Evolutionary conservation across 2,113 vertebrate species (phyloP).

Genomic region (Elachura formosa): DNA sequence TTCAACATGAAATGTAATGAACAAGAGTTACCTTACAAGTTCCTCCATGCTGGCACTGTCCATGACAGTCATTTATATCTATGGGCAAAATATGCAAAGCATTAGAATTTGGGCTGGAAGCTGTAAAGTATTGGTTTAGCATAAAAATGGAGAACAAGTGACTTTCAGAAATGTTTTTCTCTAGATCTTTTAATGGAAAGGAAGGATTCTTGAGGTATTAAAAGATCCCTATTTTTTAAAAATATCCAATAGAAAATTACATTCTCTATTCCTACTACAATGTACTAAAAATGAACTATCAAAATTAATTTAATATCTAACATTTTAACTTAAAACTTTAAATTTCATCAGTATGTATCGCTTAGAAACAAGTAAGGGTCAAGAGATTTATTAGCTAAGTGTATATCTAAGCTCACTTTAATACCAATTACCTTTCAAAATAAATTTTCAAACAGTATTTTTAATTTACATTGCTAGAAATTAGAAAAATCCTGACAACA

Average conservation of each 20-base stretch:
- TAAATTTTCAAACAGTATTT: not conserved
- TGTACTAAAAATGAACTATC: not conserved
- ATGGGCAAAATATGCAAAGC: slow-evolving; percentile 10
- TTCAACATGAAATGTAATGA: not conserved
- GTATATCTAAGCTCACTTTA: not conserved
- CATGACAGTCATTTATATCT: slow-evolving; percentile 86
- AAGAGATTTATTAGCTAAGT: not conserved
- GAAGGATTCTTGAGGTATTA: not conserved
- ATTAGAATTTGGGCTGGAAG: not conserved
- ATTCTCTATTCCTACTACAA: not conserved
- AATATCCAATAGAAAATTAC: not conserved
- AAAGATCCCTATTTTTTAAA: not conserved
- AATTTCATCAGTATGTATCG: not conserved
- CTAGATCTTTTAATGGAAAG: not conserved
- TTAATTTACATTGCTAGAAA: not conserved
- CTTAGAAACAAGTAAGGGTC: not conserved
- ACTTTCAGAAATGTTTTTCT: not conserved
- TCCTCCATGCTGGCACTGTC: slow-evolving; percentile 90
- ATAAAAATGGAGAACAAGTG: not conserved
- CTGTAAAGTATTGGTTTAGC: not conserved
- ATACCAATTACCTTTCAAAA: not conserved
- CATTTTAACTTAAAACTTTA: not conserved
- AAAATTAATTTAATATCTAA: not conserved
- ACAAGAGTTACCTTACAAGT: slow-evolving; percentile 82
- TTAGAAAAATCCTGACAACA: not conserved